These are phyloP conservation scores for Hemicrepidius hirtus DNA, from an alignment of 2,888 invertebrate species.

Conservation along the genomic window DNA sequence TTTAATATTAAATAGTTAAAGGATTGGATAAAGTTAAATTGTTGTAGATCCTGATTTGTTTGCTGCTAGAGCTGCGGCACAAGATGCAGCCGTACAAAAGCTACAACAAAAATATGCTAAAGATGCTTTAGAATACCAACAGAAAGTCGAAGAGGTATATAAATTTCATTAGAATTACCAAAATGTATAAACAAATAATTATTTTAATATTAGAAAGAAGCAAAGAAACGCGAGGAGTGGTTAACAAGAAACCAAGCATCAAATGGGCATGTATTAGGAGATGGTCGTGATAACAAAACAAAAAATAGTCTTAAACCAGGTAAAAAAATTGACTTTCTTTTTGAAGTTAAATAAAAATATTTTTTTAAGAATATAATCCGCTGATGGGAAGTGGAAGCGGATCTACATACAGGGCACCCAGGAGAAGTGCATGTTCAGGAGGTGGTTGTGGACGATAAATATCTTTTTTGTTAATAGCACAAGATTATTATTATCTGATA, in stretches of 20 bases:
- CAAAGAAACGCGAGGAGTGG: conserved; percentile 63
- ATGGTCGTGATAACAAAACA: background rate
- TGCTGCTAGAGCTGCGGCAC: conserved; percentile 64
- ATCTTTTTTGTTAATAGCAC: background rate
- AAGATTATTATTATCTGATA: background rate
- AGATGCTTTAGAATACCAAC: conserved; percentile 65
- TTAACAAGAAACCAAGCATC: conserved; percentile 51
- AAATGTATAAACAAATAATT: background rate
- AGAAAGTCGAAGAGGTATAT: conserved; percentile 69
- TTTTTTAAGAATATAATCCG: conserved; percentile 67
- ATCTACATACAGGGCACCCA: conserved; percentile 66
- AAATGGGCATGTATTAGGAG: conserved; percentile 62
- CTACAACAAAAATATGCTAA: conserved; percentile 71
- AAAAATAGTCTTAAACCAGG: conserved; percentile 58
- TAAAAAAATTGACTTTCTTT: conserved; percentile 41
- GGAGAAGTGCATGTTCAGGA: conserved; percentile 66
- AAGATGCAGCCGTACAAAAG: conserved; percentile 68
- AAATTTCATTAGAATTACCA: too few relatives aligned
- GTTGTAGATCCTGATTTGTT: conserved; percentile 71
- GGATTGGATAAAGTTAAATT: conserved; percentile 9
- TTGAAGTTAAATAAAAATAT: background rate
- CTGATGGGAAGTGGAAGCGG: conserved; percentile 65
- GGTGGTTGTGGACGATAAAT: conserved; percentile 66
- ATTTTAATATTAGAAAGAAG: conserved; percentile 64
- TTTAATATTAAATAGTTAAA: conserved; percentile 9